phyloP scores from a whole-genome alignment of 2,888 invertebrate genomes.

The Eledona agricola region DNA sequence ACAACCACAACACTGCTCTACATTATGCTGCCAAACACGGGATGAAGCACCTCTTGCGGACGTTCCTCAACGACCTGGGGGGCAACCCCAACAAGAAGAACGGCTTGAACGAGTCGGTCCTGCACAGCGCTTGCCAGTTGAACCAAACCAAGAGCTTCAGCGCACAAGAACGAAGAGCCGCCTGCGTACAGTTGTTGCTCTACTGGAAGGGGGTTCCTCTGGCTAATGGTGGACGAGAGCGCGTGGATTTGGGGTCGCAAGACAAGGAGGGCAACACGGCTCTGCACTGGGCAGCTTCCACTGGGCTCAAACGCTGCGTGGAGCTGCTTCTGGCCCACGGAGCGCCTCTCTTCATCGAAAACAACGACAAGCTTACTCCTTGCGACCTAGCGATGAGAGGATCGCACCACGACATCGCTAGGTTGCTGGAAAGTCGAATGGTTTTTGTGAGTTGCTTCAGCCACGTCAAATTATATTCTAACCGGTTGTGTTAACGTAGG shows the following conservation, averaged over 20 bases:
- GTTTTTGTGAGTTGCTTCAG: slow-evolving; percentile 68
- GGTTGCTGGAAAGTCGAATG: slow-evolving; percentile 73
- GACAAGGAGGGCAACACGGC: slow-evolving; percentile 74
- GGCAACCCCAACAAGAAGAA: slow-evolving; percentile 77
- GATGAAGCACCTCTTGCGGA: slow-evolving; percentile 69
- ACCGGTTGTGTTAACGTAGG: no score
- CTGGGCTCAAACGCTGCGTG: slow-evolving; percentile 70
- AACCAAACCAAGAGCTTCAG: slow-evolving; percentile 64
- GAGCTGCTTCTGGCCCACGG: slow-evolving; percentile 69
- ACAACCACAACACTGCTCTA: slow-evolving; percentile 73
- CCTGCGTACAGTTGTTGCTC: slow-evolving; percentile 70
- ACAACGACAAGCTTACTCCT: slow-evolving; percentile 70
- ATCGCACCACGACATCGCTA: slow-evolving; percentile 69
- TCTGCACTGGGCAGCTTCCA: slow-evolving; percentile 71
- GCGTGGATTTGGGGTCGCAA: slow-evolving; percentile 67
- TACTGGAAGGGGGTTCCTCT: slow-evolving; percentile 69
- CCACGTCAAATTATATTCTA: neutral
- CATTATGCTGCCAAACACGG: slow-evolving; percentile 74
- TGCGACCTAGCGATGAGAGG: slow-evolving; percentile 72
- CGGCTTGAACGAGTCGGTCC: slow-evolving; percentile 69
- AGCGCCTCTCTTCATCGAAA: slow-evolving; percentile 70
- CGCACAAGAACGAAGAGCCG: slow-evolving; percentile 67
- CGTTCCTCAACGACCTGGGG: slow-evolving; percentile 70
- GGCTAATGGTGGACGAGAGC: slow-evolving; percentile 67
- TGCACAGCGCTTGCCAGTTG: slow-evolving; percentile 70